These are phyloP conservation scores for Vicugna pacos DNA, from an alignment of 2,113 vertebrate species.

Conservation along the genomic window DNA sequence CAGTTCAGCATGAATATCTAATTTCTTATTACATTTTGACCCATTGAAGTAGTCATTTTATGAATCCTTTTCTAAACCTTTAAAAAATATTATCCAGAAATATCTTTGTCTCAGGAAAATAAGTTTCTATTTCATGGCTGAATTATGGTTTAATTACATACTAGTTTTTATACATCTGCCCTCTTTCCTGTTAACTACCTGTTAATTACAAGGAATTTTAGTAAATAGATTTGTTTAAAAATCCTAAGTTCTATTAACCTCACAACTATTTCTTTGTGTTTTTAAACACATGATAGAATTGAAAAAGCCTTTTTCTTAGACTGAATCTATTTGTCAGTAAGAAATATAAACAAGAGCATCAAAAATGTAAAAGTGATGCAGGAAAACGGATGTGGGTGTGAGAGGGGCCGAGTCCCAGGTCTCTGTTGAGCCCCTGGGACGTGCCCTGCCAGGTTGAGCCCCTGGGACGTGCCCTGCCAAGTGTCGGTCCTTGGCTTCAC, in stretches of 20 bases:
- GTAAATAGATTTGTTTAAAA: neutral
- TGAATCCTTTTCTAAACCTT: neutral
- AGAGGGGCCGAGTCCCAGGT: no score
- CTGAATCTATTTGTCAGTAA: neutral
- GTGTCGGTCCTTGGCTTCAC: no score
- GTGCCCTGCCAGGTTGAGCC: no score
- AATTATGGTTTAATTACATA: neutral
- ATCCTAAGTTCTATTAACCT: neutral
- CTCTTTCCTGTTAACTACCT: neutral
- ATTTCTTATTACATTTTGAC: neutral
- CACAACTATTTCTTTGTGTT: neutral
- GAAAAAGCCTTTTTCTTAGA: conserved; percentile 24
- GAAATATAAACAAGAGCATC: neutral
- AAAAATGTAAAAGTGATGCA: neutral
- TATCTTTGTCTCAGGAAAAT: neutral
- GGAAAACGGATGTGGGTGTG: no score
- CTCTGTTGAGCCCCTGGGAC: no score
- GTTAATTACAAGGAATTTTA: neutral
- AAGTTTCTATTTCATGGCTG: neutral
- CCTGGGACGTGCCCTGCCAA: no score
- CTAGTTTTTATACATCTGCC: neutral
- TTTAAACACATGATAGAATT: neutral
- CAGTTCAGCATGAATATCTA: neutral
- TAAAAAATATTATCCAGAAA: neutral
- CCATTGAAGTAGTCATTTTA: neutral